Evolutionary conservation across 2,888 invertebrate species (phyloP), one percentile per base, ranked within the genome.

Genomic region (Leptopilina syphax): DNA sequence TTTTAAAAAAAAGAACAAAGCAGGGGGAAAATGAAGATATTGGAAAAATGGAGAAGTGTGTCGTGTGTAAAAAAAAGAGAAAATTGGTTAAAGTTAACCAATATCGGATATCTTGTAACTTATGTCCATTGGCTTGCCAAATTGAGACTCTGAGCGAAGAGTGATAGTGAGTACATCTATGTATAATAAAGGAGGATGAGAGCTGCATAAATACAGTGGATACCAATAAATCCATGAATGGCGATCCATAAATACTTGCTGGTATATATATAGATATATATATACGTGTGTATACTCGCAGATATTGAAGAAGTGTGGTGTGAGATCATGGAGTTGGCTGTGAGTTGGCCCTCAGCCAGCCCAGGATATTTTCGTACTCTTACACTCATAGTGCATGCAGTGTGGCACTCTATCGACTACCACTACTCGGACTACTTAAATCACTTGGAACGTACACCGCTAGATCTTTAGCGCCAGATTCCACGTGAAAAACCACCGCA

Each of bases 201-300:
- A 73, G 54, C 54, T 34, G 82, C 80, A 84, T 85, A 87, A 86
- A 85, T 85, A 86, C 83, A 70, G 82, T 77, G 83, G 85, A 85
- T 86, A 83, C 83, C 88, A 84, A 90, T 89, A 89, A 89, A 89
- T 89, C 88, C 81, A 81, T 82, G 84, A 87, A 85, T 81, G 83
- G 79, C 83, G 83, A 83, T 86, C 88, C 88, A 89, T 89, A 89
- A 89, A 89, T 89, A 88, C 85, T 81, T 79, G 81, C 73, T 68
- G 50, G 73, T 54, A 63, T 57, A 73, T 54, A 10, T 9, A 79
- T 79, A 70, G 68, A 68, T 44, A 44, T 54, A 63, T 57, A 73
- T 54, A 12, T 18, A 18, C 18, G 18, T 18, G 18, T 10, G 81
- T 79, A 70, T 76, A 68, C 8, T 8, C 78, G 78, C 73, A 34